Percentiles rank a stretch among this genome's conserved stretches.
These are phyloP conservation scores for Dufourea novaeangliae DNA, from an alignment of 1,140 invertebrate genomes.

Conservation along the genomic window DNA sequence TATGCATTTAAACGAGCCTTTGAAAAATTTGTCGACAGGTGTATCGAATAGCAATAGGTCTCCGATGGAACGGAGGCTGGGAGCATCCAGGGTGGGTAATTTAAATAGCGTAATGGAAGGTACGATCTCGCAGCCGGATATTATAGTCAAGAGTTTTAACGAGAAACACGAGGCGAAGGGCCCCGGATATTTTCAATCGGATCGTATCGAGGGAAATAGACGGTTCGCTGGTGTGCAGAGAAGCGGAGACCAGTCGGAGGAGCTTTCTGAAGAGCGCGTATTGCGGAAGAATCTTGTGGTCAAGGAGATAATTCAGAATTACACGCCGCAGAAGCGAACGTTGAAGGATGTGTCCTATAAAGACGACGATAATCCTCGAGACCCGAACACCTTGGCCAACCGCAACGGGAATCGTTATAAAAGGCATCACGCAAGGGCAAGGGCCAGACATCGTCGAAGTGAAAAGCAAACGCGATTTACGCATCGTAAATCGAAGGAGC, in stretches of 20 bases:
- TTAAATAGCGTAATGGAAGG: conserved; percentile 34
- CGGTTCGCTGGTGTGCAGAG: accelerated
- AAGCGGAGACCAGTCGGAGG: background rate
- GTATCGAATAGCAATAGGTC: conserved; percentile 18
- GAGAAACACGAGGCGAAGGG: background rate
- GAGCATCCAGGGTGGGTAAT: background rate
- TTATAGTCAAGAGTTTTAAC: background rate
- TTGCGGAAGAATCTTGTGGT: background rate
- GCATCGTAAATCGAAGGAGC: background rate
- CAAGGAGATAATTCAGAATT: background rate
- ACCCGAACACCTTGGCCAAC: background rate
- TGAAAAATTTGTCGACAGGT: conserved; percentile 42
- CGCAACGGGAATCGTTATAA: background rate
- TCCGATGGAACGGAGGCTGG: background rate
- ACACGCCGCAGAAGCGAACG: conserved; percentile 38
- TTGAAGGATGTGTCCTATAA: conserved; percentile 21
- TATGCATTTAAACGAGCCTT: conserved; percentile 46
- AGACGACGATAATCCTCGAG: background rate
- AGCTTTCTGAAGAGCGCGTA: background rate
- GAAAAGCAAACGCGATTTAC: background rate
- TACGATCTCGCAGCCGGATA: background rate
- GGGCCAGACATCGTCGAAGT: conserved; percentile 9
- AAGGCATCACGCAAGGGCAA: background rate
- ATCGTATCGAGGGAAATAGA: background rate
- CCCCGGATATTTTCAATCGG: background rate